These are phyloP conservation scores for Thymelicus sylvestris DNA, from an alignment of 2,888 invertebrate genomes.

Conservation along the genomic window DNA sequence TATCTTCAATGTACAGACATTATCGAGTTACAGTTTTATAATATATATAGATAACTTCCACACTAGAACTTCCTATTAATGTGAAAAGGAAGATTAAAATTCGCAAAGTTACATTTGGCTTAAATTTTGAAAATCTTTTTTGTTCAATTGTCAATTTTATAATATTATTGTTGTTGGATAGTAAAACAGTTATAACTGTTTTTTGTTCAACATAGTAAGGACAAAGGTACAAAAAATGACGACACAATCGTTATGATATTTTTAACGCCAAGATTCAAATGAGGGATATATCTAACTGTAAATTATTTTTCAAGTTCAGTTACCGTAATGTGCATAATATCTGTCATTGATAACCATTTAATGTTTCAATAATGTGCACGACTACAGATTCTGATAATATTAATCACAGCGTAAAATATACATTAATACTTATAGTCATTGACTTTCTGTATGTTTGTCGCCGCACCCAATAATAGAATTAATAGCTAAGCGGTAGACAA, in stretches of 20 bases:
- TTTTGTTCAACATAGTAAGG: no score
- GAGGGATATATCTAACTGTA: neutral
- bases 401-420: neutral
- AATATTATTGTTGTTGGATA: no score
- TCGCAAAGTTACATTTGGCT: no score
- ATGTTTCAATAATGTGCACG: constrained; percentile 1
- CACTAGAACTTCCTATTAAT: no score
- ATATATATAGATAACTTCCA: no score
- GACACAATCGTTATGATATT: neutral
- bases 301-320: constrained; percentile 18
- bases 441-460: constrained; percentile 6
- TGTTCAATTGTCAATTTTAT: no score
- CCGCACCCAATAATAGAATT: constrained; percentile 8
- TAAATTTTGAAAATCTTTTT: no score
- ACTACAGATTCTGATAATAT: neutral
- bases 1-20: no score
- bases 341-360: neutral
- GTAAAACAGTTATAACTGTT: no score
- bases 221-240: neutral
- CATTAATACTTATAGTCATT: neutral
- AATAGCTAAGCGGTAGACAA: constrained; percentile 4
- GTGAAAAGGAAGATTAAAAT: no score
- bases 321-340: constrained; percentile 6
- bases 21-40: no score
- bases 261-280: constrained; percentile 22